Percentiles rank a stretch among this genome's conserved stretches.
phyloP scores from a whole-genome alignment of 2,888 invertebrate genomes.

The Hetaerina titia region DNA sequence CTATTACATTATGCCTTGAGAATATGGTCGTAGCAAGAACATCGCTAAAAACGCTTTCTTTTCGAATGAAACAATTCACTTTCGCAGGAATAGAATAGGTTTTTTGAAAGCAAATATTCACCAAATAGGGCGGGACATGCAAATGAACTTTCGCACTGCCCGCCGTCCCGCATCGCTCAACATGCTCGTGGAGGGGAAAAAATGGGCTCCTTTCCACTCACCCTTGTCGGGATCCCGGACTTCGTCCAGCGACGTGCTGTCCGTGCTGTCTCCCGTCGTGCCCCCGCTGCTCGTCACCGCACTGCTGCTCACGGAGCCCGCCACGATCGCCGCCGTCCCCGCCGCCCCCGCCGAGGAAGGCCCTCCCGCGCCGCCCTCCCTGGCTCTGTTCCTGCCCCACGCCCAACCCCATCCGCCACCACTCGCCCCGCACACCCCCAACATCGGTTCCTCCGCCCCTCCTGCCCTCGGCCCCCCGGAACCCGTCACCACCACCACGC shows the following conservation, averaged over 20 bases:
- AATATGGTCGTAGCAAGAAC: no score
- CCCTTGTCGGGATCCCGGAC: constrained; percentile 66
- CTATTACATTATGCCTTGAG: no score
- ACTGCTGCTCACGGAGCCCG: constrained; percentile 60
- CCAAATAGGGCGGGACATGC: no score
- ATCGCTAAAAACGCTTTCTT: no score
- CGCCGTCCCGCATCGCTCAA: not conserved
- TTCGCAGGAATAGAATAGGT: no score
- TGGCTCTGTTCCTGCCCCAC: constrained; percentile 78
- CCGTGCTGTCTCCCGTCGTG: constrained; percentile 58
- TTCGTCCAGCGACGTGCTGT: constrained; percentile 46
- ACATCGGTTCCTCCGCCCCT: not conserved
- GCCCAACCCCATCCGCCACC: constrained; percentile 39
- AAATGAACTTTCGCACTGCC: no score
- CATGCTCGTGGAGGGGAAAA: constrained; percentile 40
- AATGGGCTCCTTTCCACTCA: not conserved
- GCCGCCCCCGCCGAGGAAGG: constrained; percentile 74
- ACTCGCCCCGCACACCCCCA: constrained; percentile 1
- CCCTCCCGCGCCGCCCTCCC: constrained; percentile 79
- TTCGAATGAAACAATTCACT: no score
- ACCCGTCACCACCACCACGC: constrained; percentile 74
- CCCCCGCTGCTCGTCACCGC: constrained; percentile 47
- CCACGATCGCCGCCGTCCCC: constrained; percentile 30
- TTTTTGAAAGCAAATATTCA: no score
- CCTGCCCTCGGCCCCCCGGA: not conserved